Evolutionary conservation across 2,888 invertebrate genomes (phyloP), one percentile per base, ranked within the genome.

Genomic region (Drosophila maculinotata): DNA sequence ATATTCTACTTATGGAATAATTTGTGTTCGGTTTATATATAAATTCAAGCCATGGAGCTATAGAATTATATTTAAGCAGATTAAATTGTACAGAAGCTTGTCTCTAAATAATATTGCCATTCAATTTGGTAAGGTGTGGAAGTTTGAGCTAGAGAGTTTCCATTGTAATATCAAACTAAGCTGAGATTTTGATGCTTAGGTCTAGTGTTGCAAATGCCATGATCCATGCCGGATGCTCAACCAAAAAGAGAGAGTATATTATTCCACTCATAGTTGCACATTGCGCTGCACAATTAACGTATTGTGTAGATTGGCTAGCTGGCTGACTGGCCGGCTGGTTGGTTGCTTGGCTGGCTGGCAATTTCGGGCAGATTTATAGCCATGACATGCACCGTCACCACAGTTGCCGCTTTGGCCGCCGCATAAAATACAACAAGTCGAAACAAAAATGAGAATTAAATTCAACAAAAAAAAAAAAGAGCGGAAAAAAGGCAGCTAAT

Each of bases 351-450:
- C 25, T 53, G 76, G 59, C 76, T 79, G 63, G 86, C 69, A 83
- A 80, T 87, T 87, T 80, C 57, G 69, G 58, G 45, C 58, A 80
- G 87, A 87, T 80, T 80, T 83, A 80, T 87, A 60, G 81, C 66
- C 81, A 47, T 77, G 87, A 62, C 80, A 86, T 83, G 79, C 79
- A 76, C 77, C 87, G 79, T 86, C 79, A 83, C 87, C 87, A 80
- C 64, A 59, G 65, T 49, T 68, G 59, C 48, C 54, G 44, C 54
- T 31, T 52, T 51, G 15, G 20, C 15, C 30, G 36, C 17, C 31
- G 26, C 45, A 30, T 39, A 28, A 54, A 35, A 44, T 17, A 33
- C 26, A 45, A 35, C 14, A 58, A 30, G 31, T 44, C 0, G 7
- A n/a, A 17, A 42, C 7, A 28, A 20, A 59, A 54, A 30, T 25